Base-by-base conservation (phyloP, 2,797 vertebrate species). In the Perodicticus potto region DNA sequence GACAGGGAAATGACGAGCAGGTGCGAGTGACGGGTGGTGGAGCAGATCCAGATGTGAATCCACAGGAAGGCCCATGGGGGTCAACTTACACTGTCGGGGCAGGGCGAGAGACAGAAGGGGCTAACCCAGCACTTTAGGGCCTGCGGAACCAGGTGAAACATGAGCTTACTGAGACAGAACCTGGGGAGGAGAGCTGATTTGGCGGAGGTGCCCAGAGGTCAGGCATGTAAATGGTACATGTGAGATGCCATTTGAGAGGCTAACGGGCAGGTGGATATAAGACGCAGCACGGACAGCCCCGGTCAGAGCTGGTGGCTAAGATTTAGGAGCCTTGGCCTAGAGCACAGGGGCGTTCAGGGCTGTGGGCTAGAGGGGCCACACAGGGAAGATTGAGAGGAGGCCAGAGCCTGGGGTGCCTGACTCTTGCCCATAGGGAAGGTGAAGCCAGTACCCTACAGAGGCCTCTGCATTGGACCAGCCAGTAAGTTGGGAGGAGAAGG, bases 31-130 rank as follows among this genome's bases (percentile, higher is more conserved):
- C 3, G 57, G 11, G 2, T 16, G 49, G 14, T 10, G 5, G 34
- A 4, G 14, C 1, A 34, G 45, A 16, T 34, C 43, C 9, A 0
- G 29, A 40, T 45, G 11, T 13, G 5, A 6, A 63, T 40, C 53
- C n/a, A 63, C 3, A 4, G 45, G 74, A 70, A 67, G 20, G 45
- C 40, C 53, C 34, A 0, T 11, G 11, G 17, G 37, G 27, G 2
- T 34, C 73, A 53, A 2, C 17, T 29, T 32, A 27, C 0, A 8
- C 43, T n/a, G 49, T 43, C 5, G 1, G 0, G 0, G 20, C 13
- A 10, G 40, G 32, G 29, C 20, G 0, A 32, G 82, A 45, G 57
- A 34, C 2, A 7, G n/a, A 11, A 23, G 19, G 29, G 22, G 20
- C 82, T 32, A 34, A 29, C 37, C 65, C 0, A 0, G 14, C 0